phyloP scores from a whole-genome alignment of 2,797 vertebrate genomes.

The Microtus californicus region DNA sequence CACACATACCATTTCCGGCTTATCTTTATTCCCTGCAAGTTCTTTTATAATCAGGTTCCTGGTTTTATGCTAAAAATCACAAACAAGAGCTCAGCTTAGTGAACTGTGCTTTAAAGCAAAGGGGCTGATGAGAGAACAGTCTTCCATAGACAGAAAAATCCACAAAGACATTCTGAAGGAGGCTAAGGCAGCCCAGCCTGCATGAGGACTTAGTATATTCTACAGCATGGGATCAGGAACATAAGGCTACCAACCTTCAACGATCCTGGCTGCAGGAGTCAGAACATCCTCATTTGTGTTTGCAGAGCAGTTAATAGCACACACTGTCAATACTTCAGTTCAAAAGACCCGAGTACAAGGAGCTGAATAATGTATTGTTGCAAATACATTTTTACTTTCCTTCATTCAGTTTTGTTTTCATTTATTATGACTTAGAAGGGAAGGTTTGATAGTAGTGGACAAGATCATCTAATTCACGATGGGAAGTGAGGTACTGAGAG shows the following conservation, averaged over 20 bases:
- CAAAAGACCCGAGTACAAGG: conserved; percentile 81
- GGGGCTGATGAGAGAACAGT: conserved; percentile 74
- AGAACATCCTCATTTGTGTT: conserved; percentile 85
- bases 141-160: conserved; percentile 78
- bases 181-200: conserved; percentile 78
- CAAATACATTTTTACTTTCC: conserved; percentile 64
- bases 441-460: background rate
- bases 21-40: background rate
- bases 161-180: conserved; percentile 82
- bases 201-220: conserved; percentile 69
- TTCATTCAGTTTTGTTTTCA: background rate
- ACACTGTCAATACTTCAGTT: conserved; percentile 84
- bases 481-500: background rate
- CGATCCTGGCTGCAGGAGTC: conserved; percentile 77
- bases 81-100: conserved; percentile 75
- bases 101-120: conserved; percentile 79
- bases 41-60: conserved; percentile 55
- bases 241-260: conserved; percentile 79
- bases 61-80: conserved; percentile 74
- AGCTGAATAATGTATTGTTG: conserved; percentile 81
- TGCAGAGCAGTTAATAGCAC: conserved; percentile 85
- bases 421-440: conserved; percentile 8
- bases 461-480: background rate
- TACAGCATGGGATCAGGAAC: conserved; percentile 76
- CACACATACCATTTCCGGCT: background rate